Conservation (phyloP, 2,113 vertebrate genomes). For the Erythrolamprus reginae region DNA sequence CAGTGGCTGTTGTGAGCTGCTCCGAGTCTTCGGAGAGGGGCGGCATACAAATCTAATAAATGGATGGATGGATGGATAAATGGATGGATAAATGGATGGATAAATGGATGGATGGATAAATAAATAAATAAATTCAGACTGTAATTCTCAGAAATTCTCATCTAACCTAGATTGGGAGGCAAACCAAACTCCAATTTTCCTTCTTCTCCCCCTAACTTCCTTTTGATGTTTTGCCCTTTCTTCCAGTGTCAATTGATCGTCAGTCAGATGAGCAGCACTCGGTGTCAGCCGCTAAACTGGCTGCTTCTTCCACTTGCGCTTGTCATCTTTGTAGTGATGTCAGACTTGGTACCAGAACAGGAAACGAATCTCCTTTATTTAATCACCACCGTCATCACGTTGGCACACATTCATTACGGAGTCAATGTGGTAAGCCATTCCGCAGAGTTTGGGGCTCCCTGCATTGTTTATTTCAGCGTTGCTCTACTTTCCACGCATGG, state of each 20-base stretch:
- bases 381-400: constrained; percentile 74
- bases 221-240: neutral
- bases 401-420: constrained; percentile 91
- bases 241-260: constrained; percentile 94
- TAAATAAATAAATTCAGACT: no score
- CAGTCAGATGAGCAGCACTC: constrained; percentile 96
- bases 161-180: neutral
- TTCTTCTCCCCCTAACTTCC: neutral
- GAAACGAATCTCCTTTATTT: constrained; percentile 77
- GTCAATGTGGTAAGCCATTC: constrained; percentile 85
- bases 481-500: neutral
- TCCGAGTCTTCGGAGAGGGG: no score
- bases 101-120: no score
- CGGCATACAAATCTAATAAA: no score
- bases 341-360: constrained; percentile 41
- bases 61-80: no score
- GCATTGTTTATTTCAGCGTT: neutral
- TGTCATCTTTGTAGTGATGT: constrained; percentile 69
- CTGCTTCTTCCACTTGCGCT: constrained; percentile 81
- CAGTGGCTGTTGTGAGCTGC: no score
- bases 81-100: no score
- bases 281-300: constrained; percentile 88
- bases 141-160: neutral
- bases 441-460: neutral
- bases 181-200: neutral